Base-by-base conservation (phyloP, 1,140 invertebrate species). In the Metopolophium dirhodum region DNA sequence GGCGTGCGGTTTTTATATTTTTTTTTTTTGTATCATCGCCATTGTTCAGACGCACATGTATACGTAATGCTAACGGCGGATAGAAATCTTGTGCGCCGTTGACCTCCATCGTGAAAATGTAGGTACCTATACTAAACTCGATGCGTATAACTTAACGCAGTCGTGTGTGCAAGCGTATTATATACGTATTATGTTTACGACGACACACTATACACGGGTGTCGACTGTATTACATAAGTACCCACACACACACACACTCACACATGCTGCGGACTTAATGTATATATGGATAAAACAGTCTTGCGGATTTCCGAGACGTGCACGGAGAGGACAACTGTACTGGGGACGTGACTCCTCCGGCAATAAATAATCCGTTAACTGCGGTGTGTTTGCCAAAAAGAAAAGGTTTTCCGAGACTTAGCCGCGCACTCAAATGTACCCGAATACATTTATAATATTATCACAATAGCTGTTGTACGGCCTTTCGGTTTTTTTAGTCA, bases 341-440 rank as follows among this genome's bases (percentile, higher is more conserved):
- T 6, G 37, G 22, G 37, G 37, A 85, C 83, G 83, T 30, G 83
- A 85, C 83, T 45, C 83, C 2, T 26, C 83, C 9, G 23, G 83
- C 23, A 45, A 85, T 85, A 85, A 85, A 85, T 85, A 85, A 85
- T 45, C 23, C 83, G 37, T 26, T 85, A 85, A 85, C 83, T 85
- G 37, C 41, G 37, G 83, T 11, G 83, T 26, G 37, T 83, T 83
- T 83, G 35, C 77, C 77, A 37, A 83, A 37, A 83, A 37, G 77
- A 83, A 83, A 83, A 83, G 61, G n/a, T 83, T 37, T 83, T 23
- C 18, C 35, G 35, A 37, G 77, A 83, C 77, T 83, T 37, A 37
- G 35, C 7, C 35, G 61, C 35, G 61, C 35, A 83, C 77, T 22
- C 20, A 37, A 83, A 35, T 83, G 35, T 82, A 82, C 35, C 35